These are phyloP conservation scores for Drosophila nigrodunni DNA, from an alignment of 1,140 invertebrate species.

Conservation along the genomic window DNA sequence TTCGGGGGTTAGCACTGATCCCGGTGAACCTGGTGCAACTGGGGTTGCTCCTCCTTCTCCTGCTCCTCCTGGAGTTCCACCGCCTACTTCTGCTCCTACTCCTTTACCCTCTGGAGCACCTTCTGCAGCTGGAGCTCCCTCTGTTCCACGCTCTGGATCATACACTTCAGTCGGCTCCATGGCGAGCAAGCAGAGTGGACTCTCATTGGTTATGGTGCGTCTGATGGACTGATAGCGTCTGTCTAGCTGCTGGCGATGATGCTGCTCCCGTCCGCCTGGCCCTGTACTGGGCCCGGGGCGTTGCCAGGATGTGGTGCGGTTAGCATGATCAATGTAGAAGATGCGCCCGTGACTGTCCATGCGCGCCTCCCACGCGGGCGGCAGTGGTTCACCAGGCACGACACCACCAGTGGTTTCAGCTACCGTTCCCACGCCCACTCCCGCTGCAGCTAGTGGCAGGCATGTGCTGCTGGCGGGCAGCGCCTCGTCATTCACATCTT, in stretches of 20 bases:
- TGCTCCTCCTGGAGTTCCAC: not conserved
- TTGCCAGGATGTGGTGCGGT: constrained; percentile 96
- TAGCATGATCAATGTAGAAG: constrained; percentile 97
- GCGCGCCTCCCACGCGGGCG: constrained; percentile 96
- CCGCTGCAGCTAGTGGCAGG: constrained; percentile 87
- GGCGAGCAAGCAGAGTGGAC: constrained; percentile 51
- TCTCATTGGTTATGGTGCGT: constrained; percentile 90
- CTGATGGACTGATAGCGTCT: constrained; percentile 93
- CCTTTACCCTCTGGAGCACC: not conserved
- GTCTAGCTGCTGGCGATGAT: constrained; percentile 85
- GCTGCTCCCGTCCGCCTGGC: constrained; percentile 84
- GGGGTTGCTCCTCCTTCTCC: not conserved
- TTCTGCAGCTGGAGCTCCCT: constrained; percentile 13
- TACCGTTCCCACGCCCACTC: constrained; percentile 78
- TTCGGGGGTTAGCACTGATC: no score
- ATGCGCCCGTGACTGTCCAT: constrained; percentile 96
- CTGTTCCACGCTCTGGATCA: constrained; percentile 36
- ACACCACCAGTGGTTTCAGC: constrained; percentile 82
- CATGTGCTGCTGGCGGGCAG: constrained; percentile 90
- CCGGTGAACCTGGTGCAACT: not conserved
- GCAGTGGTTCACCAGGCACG: constrained; percentile 87
- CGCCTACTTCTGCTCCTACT: not conserved
- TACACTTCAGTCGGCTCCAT: constrained; percentile 50
- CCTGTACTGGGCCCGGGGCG: constrained; percentile 87
- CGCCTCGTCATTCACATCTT: constrained; percentile 85